Evolutionary conservation across 2,113 vertebrate species (phyloP).

Genomic region (Tragulus kanchil): DNA sequence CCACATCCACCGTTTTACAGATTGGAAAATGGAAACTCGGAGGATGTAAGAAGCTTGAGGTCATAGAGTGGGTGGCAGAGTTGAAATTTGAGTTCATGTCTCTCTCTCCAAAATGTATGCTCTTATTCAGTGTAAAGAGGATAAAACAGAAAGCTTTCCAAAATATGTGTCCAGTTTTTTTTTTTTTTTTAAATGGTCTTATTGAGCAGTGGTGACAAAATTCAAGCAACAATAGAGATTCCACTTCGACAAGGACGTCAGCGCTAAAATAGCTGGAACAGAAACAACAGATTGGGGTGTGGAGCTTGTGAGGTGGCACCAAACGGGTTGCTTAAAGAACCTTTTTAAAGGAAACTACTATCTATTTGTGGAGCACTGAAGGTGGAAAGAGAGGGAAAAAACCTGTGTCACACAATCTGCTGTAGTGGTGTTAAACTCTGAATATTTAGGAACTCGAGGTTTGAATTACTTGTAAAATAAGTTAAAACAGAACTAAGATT

Average conservation of each 20-base stretch:
- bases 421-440: neutral
- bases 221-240: neutral
- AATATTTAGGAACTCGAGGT: neutral
- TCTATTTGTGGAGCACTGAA: slow-evolving; percentile 14
- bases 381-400: neutral
- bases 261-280: neutral
- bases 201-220: neutral
- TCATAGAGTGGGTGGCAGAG: neutral
- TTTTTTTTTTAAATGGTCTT: too few relatives aligned
- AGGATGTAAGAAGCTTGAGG: neutral
- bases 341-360: neutral
- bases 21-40: neutral
- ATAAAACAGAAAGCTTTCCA: neutral
- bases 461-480: slow-evolving; percentile 45
- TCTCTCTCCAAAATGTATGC: neutral
- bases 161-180: neutral
- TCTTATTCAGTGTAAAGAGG: neutral
- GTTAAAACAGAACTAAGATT: neutral
- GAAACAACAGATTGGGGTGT: neutral
- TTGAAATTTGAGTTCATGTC: neutral
- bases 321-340: neutral
- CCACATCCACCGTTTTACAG: neutral
- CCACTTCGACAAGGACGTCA: neutral
- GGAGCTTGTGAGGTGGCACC: neutral
- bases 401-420: neutral